phyloP scores from a whole-genome alignment of 2,113 vertebrate species.

The Pteropus alecto region DNA sequence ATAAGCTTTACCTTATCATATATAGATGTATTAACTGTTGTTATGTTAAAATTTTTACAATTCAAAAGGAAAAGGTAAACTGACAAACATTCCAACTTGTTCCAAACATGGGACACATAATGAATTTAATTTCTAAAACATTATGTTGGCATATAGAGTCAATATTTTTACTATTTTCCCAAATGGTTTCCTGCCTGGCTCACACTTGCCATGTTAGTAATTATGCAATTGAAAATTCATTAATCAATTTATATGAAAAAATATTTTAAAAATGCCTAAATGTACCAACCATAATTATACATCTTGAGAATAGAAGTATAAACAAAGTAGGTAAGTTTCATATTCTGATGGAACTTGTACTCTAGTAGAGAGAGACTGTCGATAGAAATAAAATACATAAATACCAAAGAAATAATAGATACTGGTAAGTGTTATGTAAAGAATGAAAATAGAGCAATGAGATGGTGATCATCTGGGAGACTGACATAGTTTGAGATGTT shows the following conservation, averaged over 20 bases:
- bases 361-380: neutral
- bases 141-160: neutral
- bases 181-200: neutral
- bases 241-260: neutral
- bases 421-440: neutral
- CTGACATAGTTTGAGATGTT: neutral
- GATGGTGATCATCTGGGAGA: neutral
- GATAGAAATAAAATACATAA: neutral
- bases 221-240: neutral
- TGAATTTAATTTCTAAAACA: slow-evolving; percentile 7
- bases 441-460: neutral
- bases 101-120: neutral
- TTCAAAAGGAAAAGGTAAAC: neutral
- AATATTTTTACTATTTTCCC: neutral
- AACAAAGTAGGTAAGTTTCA: neutral
- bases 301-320: neutral
- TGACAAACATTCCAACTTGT: neutral
- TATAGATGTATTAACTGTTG: neutral
- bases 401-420: neutral
- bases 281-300: neutral
- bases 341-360: neutral
- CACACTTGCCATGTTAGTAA: neutral
- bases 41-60: neutral
- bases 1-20: neutral
- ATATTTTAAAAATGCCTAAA: neutral